Conservation (phyloP, 2,113 vertebrate species). For the Odocoileus hemionus region DNA sequence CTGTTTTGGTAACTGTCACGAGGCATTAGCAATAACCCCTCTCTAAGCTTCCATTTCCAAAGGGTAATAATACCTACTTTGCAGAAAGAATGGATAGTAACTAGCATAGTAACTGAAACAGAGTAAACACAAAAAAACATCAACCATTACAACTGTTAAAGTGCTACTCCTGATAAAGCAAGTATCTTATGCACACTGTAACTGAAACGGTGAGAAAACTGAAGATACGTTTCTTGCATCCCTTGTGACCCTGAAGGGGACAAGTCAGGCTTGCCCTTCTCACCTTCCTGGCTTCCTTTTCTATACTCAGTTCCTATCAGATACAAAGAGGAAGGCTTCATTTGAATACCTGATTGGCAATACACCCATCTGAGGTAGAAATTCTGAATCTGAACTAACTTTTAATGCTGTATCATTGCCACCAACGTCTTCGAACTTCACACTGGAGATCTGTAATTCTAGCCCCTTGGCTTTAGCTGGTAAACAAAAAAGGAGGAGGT, state of each 20-base stretch:
- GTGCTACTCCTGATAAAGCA: background rate
- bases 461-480: slow-evolving; percentile 79
- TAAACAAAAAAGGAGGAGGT: background rate
- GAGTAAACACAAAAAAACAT: background rate
- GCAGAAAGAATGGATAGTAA: background rate
- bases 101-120: background rate
- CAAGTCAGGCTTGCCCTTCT: background rate
- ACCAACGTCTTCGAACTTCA: slow-evolving; percentile 94
- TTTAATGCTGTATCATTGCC: slow-evolving; percentile 90
- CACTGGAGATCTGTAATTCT: slow-evolving; percentile 84
- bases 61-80: background rate
- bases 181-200: background rate
- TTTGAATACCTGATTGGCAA: background rate
- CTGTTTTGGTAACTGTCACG: background rate
- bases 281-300: background rate
- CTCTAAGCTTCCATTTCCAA: background rate
- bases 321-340: background rate
- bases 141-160: background rate
- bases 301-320: background rate
- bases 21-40: background rate
- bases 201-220: background rate
- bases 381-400: slow-evolving; percentile 77
- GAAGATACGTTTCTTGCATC: background rate
- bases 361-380: background rate
- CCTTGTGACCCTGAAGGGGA: background rate